Conservation (phyloP, 2,113 vertebrate species). For the Theristicus caerulescens region DNA sequence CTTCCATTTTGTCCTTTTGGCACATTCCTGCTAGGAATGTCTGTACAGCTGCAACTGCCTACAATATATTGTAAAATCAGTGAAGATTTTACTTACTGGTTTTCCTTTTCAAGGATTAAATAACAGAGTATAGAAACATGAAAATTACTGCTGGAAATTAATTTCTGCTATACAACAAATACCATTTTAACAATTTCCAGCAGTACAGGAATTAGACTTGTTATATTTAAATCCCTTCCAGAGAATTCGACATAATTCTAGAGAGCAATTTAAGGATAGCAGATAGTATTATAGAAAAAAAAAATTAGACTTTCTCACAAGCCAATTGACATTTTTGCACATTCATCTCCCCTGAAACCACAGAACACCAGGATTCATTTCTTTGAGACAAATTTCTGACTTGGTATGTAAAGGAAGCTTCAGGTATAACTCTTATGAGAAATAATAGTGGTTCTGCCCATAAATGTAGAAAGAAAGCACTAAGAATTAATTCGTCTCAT, state of each 20-base stretch:
- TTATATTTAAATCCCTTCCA: not conserved
- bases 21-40: not conserved
- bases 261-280: not conserved
- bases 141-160: not conserved
- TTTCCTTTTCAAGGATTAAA: not conserved
- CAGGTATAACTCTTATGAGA: not conserved
- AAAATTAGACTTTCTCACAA: not conserved
- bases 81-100: not conserved
- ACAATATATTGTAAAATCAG: not conserved
- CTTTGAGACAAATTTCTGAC: not conserved
- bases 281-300: not conserved
- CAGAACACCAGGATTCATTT: not conserved
- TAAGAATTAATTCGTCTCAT: not conserved
- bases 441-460: not conserved
- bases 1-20: not conserved
- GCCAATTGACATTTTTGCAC: not conserved
- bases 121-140: not conserved
- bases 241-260: not conserved
- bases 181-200: not conserved
- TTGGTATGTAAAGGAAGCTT: not conserved
- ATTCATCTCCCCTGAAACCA: not conserved
- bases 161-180: not conserved
- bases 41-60: not conserved
- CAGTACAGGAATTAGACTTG: not conserved
- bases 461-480: not conserved